Base-by-base conservation (phyloP, 2,888 invertebrate species). In the Agrochola lota region DNA sequence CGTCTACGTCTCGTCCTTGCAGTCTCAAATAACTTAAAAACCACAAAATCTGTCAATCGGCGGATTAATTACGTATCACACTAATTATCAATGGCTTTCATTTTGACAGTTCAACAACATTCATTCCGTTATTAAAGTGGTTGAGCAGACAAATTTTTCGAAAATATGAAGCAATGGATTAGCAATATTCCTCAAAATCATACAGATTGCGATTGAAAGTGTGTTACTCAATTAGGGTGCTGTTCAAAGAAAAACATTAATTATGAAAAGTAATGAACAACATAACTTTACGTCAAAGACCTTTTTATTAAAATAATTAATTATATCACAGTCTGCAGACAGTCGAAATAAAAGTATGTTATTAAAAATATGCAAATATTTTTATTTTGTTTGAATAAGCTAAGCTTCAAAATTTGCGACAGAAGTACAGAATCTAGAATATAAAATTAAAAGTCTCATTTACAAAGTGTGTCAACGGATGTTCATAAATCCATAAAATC, bases 341-440 rank as follows among this genome's bases (percentile, higher is more conserved):
- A 30, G 20, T n/a, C 5, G 6, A 46, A 26, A 46, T 26, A 35
- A 43, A 46, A 60, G 15, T 26, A n/a, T 23, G 6, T 49, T 23
- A 30, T 35, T 52, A 23, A 59, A 43, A 69, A 15, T 55, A 66
- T 55, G 35, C 49, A 43, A 55, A 67, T 40, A 40, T 40, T 40
- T 77, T 77, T n/a, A 26, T 30, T 55, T 74, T 63, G 35, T 35
- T 23, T 63, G 12, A 30, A 11, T 62, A 26, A 8, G 4, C 60
- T 55, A 20, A 23, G 8, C 15, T 57, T 23, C 35, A 30, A 49
- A 57, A 59, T 66, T 66, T 49, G 49, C 12, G 60, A 66, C n/a
- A 57, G 70, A 57, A 5, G 49, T 57, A 23, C 15, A 64, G 11
- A 69, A 23, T 20, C 2, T 26, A 12, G 12, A 59, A 49, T 4